Evolutionary conservation across 2,888 invertebrate genomes (phyloP), one percentile per base, ranked within the genome.

Genomic region (Euzophera pinguis): DNA sequence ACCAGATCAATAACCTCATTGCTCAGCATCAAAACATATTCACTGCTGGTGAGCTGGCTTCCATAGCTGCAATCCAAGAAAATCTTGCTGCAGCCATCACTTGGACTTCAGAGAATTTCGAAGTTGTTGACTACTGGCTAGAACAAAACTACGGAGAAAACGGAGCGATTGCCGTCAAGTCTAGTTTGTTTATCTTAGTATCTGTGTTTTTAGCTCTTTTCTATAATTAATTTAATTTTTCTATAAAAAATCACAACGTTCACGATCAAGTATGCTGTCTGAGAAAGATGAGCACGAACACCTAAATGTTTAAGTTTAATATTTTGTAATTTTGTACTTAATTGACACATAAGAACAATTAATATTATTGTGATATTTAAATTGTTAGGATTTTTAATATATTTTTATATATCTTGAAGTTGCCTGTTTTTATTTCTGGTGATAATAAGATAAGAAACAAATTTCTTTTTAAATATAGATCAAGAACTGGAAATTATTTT

Each of bases 71-170:
- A 5, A 86, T 87, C 27, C 63, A 71, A n/a, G 85, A 84, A 49
- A 87, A 87, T 51, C 81, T 89, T 0, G 78, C 65, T 0, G 84
- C 86, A 0, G 81, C 89, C 0, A 74, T 85, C n/a, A 61, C 73
- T 0, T 90, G 90, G 90, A 74, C 62, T 3, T 54, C 63, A 0
- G 58, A 67, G 4, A 75, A 88, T 59, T 73, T 76, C 1, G 62
- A 57, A 0, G 45, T 63, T 0, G 82, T 90, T 0, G 74, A 77
- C 14, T 53, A 60, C 1, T 90, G 89, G 89, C 67, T 90, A 0
- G 61, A 52, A 2, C 58, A 64, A 0, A 78, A 80, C 66, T 82
- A 71, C 37, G 71, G 67, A 1, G 75, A 67, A 1, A 75, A 60
- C 53, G 65, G 69, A 10, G 81, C 81, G 0, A 64, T 51, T 6